Evolutionary conservation across 2,113 vertebrate genomes (phyloP).

Genomic region (Microtus richardsoni): DNA sequence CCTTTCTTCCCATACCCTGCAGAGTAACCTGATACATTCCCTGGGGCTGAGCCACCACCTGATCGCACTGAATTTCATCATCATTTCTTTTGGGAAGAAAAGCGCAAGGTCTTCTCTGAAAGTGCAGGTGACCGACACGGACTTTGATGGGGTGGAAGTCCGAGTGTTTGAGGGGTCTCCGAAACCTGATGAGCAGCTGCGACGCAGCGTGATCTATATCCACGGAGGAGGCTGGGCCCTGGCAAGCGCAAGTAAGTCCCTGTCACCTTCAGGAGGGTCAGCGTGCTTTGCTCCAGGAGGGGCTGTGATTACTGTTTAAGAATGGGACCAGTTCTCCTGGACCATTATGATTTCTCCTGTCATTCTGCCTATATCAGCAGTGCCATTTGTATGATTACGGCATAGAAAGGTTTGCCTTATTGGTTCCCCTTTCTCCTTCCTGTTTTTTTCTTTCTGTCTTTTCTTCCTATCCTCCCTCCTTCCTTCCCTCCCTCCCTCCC

Average conservation of each 20-base stretch:
- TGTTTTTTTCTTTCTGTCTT: neutral
- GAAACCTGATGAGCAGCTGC: slow-evolving; percentile 83
- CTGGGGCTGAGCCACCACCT: slow-evolving; percentile 92
- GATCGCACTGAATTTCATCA: slow-evolving; percentile 89
- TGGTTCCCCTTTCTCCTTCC: neutral
- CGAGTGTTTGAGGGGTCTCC: slow-evolving; percentile 91
- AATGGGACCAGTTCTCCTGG: neutral
- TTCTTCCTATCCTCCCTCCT: neutral
- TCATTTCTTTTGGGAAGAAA: slow-evolving; percentile 89
- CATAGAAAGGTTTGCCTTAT: neutral
- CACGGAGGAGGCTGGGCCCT: slow-evolving; percentile 98
- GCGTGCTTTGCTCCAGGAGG: neutral
- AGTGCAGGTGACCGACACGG: slow-evolving; percentile 89
- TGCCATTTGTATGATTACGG: neutral
- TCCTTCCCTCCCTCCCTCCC: no score
- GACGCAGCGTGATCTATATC: slow-evolving; percentile 92
- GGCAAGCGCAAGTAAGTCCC: slow-evolving; percentile 92
- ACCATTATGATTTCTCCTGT: neutral
- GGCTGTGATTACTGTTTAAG: neutral
- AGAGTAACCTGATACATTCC: slow-evolving; percentile 92
- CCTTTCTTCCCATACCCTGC: neutral
- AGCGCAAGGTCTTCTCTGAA: slow-evolving; percentile 85
- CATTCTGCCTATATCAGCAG: neutral
- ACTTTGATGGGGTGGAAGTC: slow-evolving; percentile 91
- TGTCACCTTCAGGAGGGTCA: neutral